Conservation (phyloP, 2,113 vertebrate species). For the Cyanistes caeruleus region DNA sequence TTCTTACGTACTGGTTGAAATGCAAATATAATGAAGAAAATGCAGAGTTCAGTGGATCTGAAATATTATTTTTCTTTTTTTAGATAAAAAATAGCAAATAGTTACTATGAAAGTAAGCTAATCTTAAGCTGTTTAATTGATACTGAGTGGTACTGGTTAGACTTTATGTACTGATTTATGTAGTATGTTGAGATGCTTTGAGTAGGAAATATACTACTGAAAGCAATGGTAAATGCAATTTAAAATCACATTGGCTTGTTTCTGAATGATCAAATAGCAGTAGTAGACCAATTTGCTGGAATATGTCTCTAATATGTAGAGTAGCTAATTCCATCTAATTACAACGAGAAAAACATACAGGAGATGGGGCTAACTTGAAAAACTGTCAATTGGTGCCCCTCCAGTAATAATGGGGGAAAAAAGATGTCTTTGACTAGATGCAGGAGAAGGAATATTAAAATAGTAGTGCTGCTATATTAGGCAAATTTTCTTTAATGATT, state of each 20-base stretch:
- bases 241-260: not conserved
- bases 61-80: not conserved
- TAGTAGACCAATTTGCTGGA: not conserved
- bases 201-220: not conserved
- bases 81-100: not conserved
- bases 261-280: not conserved
- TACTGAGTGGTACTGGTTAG: not conserved
- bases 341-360: not conserved
- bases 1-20: not conserved
- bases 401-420: not conserved
- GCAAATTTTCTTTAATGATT: not conserved
- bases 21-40: not conserved
- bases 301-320: not conserved
- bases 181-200: not conserved
- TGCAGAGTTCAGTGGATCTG: not conserved
- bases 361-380: not conserved
- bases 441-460: not conserved
- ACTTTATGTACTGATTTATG: not conserved
- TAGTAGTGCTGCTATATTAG: not conserved
- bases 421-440: not conserved
- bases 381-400: not conserved
- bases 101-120: not conserved
- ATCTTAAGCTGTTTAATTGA: not conserved
- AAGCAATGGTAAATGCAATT: not conserved
- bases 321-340: not conserved